Evolutionary conservation across 2,888 invertebrate species (phyloP).

Genomic region (Pelosia muscerda): DNA sequence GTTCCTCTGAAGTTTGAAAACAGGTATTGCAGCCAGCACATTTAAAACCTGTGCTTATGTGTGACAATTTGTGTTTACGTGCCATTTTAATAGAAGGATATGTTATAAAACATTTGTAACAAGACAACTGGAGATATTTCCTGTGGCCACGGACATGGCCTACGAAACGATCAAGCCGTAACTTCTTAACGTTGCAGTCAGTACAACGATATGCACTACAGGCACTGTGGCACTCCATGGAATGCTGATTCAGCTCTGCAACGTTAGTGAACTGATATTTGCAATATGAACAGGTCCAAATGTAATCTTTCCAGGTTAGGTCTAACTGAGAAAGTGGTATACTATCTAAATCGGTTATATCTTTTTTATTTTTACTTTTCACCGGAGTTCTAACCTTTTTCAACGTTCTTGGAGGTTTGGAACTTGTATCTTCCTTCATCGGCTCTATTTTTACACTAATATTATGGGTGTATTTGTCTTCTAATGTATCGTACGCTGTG

Average conservation of each 20-base stretch:
- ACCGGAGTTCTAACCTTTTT: conserved; percentile 3
- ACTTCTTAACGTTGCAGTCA: conserved; percentile 82
- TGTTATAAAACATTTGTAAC: conserved; percentile 64
- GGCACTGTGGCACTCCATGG: conserved; percentile 86
- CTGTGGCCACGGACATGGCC: conserved; percentile 88
- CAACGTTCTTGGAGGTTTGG: neutral
- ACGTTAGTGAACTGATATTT: conserved; percentile 64
- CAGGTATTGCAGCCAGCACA: conserved; percentile 69
- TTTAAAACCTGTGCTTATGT: conserved; percentile 54
- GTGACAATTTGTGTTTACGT: conserved; percentile 54
- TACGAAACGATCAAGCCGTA: conserved; percentile 66
- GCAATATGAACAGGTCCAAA: conserved; percentile 73
- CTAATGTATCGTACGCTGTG: conserved; percentile 14
- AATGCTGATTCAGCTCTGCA: conserved; percentile 85
- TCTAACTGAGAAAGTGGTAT: conserved; percentile 63
- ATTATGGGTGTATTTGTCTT: conserved; percentile 32
- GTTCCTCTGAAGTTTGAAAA: conserved; percentile 58
- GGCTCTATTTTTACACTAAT: conserved; percentile 44
- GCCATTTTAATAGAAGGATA: conserved; percentile 55
- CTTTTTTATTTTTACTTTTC: conserved; percentile 18
- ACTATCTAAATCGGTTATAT: conserved; percentile 36
- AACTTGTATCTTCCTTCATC: neutral
- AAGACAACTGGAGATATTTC: conserved; percentile 83
- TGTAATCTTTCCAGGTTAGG: conserved; percentile 70
- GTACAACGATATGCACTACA: conserved; percentile 88